Evolutionary conservation across 2,113 vertebrate species (phyloP).

Genomic region (Burhinus bistriatus): DNA sequence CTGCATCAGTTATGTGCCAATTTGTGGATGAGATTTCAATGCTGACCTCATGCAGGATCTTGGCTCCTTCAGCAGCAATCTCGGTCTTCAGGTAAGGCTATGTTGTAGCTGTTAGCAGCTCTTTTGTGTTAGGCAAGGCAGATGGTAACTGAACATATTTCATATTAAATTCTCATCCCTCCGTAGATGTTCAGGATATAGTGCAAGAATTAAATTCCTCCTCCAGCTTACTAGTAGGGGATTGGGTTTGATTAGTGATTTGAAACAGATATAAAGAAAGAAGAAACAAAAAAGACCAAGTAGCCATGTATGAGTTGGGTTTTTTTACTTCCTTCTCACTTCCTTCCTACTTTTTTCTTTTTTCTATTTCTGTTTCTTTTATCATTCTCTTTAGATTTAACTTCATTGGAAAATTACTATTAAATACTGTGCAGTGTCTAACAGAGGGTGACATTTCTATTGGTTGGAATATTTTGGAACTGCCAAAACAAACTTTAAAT

Average conservation of each 20-base stretch:
- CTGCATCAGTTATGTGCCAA: neutral
- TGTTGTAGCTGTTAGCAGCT: neutral
- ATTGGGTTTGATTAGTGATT: neutral
- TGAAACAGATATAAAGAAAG: neutral
- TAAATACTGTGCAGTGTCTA: neutral
- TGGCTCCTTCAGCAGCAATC: neutral
- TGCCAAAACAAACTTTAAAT: neutral
- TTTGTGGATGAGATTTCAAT: neutral
- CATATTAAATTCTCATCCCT: neutral
- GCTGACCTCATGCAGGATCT: neutral
- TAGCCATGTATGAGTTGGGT: neutral
- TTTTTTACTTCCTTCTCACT: neutral
- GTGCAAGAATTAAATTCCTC: neutral
- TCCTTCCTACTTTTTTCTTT: neutral
- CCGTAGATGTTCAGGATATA: neutral
- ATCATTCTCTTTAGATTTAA: neutral
- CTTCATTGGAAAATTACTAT: neutral
- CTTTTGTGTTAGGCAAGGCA: accelerated
- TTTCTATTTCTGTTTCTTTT: neutral
- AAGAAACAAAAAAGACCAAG: neutral
- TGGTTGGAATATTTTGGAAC: neutral
- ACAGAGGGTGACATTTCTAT: neutral
- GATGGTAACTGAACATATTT: accelerated
- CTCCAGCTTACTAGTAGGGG: neutral
- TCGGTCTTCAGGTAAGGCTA: neutral